These are phyloP conservation scores for Anodontia alba DNA, from an alignment of 2,888 invertebrate genomes.

Conservation along the genomic window DNA sequence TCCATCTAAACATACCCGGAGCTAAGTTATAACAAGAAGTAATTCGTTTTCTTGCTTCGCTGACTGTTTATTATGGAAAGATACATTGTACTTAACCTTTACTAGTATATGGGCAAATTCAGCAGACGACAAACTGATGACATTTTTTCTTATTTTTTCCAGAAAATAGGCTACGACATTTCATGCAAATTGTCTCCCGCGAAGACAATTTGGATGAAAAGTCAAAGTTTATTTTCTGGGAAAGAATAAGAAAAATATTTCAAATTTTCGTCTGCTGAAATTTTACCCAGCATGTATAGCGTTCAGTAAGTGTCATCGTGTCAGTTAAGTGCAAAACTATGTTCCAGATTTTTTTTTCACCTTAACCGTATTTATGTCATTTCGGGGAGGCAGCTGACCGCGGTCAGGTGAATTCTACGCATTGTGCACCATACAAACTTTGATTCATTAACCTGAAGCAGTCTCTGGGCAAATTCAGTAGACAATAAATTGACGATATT, in stretches of 20 bases:
- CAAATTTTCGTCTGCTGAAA: too few relatives aligned
- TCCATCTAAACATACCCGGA: conserved; percentile 9
- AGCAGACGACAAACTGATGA: too few relatives aligned
- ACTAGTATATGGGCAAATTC: too few relatives aligned
- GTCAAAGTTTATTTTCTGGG: too few relatives aligned
- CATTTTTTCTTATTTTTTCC: too few relatives aligned
- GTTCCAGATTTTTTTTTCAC: neutral
- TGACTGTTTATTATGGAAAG: neutral
- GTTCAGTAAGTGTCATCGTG: conserved; percentile 1
- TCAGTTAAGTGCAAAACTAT: conserved; percentile 7
- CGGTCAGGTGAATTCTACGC: neutral
- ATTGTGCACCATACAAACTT: neutral
- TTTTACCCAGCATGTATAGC: too few relatives aligned
- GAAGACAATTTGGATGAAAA: too few relatives aligned
- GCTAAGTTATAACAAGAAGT: neutral
- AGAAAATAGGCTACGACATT: too few relatives aligned
- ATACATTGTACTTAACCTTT: neutral
- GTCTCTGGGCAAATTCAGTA: too few relatives aligned
- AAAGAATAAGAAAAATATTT: too few relatives aligned
- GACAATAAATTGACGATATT: too few relatives aligned
- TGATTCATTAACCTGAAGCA: neutral
- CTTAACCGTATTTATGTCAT: neutral
- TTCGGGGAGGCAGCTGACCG: neutral
- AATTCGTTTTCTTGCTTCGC: neutral
- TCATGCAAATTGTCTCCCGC: too few relatives aligned